phyloP scores from a whole-genome alignment of 2,888 invertebrate species.

The Platycheirus rosarum region DNA sequence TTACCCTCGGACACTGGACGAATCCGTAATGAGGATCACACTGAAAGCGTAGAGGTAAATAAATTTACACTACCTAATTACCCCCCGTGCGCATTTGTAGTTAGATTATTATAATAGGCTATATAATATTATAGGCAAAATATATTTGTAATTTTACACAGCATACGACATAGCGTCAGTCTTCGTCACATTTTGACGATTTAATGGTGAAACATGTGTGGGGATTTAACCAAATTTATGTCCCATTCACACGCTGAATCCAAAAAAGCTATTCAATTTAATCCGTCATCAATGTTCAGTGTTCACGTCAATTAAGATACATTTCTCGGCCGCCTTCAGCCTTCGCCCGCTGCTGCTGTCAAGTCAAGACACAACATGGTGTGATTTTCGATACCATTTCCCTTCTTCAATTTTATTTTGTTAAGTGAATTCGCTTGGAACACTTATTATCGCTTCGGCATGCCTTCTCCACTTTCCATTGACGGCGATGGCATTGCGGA shows the following conservation, averaged over 20 bases:
- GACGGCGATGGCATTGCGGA: slow-evolving; percentile 12
- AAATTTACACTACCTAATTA: too few relatives aligned
- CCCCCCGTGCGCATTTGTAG: slow-evolving; percentile 76
- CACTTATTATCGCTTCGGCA: slow-evolving; percentile 67
- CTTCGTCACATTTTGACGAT: slow-evolving; percentile 48
- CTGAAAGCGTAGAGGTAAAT: not conserved
- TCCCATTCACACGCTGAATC: slow-evolving; percentile 69
- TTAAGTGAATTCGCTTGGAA: slow-evolving; percentile 49
- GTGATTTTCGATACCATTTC: slow-evolving; percentile 63
- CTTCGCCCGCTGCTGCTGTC: slow-evolving; percentile 25
- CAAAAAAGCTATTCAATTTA: slow-evolving; percentile 58
- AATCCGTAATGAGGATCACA: slow-evolving; percentile 64
- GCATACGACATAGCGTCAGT: slow-evolving; percentile 69
- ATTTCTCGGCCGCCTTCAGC: slow-evolving; percentile 40
- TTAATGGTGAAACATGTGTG: slow-evolving; percentile 64
- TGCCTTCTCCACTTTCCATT: slow-evolving; percentile 62
- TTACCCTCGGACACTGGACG: slow-evolving; percentile 62
- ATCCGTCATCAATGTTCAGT: slow-evolving; percentile 53
- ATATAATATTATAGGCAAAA: slow-evolving; percentile 56
- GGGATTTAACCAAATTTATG: slow-evolving; percentile 72
- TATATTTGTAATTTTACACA: not conserved
- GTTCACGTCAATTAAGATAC: slow-evolving; percentile 72
- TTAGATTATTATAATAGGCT: slow-evolving; percentile 77
- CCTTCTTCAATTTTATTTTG: slow-evolving; percentile 35
- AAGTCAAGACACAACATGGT: slow-evolving; percentile 33